Conservation (phyloP, 2,888 invertebrate genomes). For the Dendrolimus pini region DNA sequence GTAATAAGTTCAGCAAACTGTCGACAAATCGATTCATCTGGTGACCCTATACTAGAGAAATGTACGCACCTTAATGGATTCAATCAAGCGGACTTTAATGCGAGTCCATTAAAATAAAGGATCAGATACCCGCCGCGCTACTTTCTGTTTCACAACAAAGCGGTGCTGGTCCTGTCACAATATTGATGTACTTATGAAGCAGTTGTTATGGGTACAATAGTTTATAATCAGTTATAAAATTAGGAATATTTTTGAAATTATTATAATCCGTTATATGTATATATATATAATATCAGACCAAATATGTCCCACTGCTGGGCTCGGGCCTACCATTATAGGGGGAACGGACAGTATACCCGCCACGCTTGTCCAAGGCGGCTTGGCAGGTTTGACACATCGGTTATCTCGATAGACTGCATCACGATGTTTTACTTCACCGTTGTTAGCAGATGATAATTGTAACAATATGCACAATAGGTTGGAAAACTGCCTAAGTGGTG, state of each 20-base stretch:
- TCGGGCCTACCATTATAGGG: too few species aligned
- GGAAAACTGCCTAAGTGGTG: too few species aligned
- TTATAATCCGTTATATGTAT: too few species aligned
- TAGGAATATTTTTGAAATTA: not conserved
- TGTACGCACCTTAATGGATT: slow-evolving; percentile 58
- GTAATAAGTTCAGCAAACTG: not conserved
- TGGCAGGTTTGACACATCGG: too few species aligned
- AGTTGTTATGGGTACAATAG: not conserved
- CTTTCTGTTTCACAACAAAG: not conserved
- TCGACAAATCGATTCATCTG: not conserved
- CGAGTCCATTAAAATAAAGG: slow-evolving; percentile 34
- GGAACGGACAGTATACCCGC: too few species aligned
- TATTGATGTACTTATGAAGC: not conserved
- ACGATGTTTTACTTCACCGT: too few species aligned
- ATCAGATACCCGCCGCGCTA: slow-evolving; percentile 14
- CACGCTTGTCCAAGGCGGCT: too few species aligned
- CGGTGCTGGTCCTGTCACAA: not conserved
- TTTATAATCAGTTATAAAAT: not conserved
- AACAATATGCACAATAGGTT: too few species aligned
- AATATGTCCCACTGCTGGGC: too few species aligned
- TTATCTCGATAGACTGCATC: too few species aligned
- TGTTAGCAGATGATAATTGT: too few species aligned
- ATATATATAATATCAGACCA: too few species aligned
- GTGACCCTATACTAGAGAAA: not conserved
- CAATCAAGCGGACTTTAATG: slow-evolving; percentile 46